phyloP scores from a whole-genome alignment of 2,888 invertebrate species.

The Digitonthophagus gazella region DNA sequence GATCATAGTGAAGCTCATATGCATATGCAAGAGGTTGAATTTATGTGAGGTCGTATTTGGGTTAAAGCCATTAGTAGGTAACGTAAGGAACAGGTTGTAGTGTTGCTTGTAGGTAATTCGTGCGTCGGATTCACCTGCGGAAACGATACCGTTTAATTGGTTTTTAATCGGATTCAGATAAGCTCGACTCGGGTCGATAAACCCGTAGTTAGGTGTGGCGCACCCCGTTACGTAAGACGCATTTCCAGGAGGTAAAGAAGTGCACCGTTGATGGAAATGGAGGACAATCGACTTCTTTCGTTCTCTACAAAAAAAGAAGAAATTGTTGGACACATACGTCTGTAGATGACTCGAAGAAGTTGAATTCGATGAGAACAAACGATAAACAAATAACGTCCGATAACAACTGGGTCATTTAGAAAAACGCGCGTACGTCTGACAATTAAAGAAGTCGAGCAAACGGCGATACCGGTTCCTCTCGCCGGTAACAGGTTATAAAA shows the following conservation, averaged over 20 bases:
- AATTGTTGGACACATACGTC: neutral
- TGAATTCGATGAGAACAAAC: neutral
- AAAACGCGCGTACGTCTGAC: neutral
- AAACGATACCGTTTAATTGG: conserved; percentile 16
- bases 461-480: neutral
- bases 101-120: neutral
- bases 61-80: conserved; percentile 5
- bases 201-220: neutral
- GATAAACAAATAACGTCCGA: neutral
- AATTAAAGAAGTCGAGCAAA: neutral
- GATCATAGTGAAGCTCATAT: too few relatives aligned
- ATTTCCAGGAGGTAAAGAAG: neutral
- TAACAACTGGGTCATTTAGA: neutral
- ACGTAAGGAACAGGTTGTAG: neutral
- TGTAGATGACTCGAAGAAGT: neutral
- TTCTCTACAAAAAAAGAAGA: neutral
- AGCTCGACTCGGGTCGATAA: conserved; percentile 3
- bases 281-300: neutral
- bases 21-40: too few relatives aligned
- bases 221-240: conserved; percentile 8
- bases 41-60: neutral
- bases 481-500: conserved; percentile 10
- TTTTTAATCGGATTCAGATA: conserved; percentile 14
- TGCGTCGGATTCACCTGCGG: conserved; percentile 9
- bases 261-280: neutral